Evolutionary conservation across 2,797 vertebrate genomes (phyloP).

Genomic region (Ctenopoma multispine): DNA sequence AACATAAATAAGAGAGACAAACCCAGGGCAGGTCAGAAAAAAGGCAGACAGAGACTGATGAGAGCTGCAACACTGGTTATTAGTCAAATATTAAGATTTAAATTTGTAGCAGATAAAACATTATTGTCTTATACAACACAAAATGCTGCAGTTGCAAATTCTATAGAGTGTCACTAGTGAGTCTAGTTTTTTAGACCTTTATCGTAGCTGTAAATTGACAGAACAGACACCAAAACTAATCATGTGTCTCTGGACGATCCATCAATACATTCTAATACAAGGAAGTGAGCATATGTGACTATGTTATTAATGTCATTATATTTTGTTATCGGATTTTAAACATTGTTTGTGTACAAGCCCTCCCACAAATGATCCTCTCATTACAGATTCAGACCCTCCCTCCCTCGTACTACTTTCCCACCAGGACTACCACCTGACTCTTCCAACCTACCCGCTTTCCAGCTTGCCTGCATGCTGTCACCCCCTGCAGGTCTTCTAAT

Average conservation of each 20-base stretch:
- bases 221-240: not conserved
- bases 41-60: not conserved
- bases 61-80: not conserved
- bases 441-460: too few relatives aligned
- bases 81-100: not conserved
- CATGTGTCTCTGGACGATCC: not conserved
- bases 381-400: too few relatives aligned
- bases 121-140: not conserved
- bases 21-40: not conserved
- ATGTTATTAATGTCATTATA: too few relatives aligned
- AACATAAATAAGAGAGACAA: not conserved
- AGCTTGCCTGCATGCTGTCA: too few relatives aligned
- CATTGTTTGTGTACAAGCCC: too few relatives aligned
- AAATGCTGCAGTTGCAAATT: constrained; percentile 6
- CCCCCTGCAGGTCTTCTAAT: too few relatives aligned
- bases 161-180: constrained; percentile 20
- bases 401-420: too few relatives aligned
- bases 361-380: too few relatives aligned
- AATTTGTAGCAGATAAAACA: not conserved
- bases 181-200: not conserved
- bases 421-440: too few relatives aligned
- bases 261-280: not conserved
- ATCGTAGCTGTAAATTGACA: not conserved
- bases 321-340: too few relatives aligned
- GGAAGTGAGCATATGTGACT: too few relatives aligned